phyloP scores from a whole-genome alignment of 37 sponge, comb jelly and placozoan species.

The Aphrocallistes beatrix region DNA sequence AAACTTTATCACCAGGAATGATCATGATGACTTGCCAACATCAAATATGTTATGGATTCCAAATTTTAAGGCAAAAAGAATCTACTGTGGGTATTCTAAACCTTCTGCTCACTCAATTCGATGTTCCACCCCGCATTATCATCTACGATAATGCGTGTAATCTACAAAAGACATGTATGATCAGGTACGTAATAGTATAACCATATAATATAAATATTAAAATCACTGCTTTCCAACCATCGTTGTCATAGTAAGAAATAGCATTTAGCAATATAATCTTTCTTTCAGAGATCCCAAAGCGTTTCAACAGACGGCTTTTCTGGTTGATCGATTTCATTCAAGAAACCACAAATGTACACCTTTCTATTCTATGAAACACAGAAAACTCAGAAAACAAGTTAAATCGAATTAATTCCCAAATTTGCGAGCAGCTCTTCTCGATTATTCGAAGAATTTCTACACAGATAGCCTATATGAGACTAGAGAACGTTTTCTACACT shows the following conservation, averaged over 20 bases:
- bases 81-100: neutral
- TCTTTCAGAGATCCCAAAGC: neutral
- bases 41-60: neutral
- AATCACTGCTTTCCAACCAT: neutral
- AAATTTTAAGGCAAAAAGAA: neutral
- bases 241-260: too few relatives aligned
- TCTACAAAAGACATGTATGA: neutral
- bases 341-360: neutral
- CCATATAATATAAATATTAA: too few relatives aligned
- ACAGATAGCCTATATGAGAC: neutral
- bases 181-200: too few relatives aligned
- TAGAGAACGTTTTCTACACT: neutral
- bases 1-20: neutral
- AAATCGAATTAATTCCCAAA: neutral
- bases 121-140: neutral
- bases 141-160: conserved; percentile 1
- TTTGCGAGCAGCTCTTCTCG: neutral
- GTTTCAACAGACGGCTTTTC: neutral
- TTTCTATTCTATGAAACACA: neutral
- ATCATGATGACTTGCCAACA: neutral
- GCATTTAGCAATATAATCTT: neutral
- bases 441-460: neutral
- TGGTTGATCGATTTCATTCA: neutral
- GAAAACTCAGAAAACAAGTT: neutral
- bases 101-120: neutral